Evolutionary conservation across 2,113 vertebrate genomes (phyloP).

Genomic region (Sinosuthora webbiana): DNA sequence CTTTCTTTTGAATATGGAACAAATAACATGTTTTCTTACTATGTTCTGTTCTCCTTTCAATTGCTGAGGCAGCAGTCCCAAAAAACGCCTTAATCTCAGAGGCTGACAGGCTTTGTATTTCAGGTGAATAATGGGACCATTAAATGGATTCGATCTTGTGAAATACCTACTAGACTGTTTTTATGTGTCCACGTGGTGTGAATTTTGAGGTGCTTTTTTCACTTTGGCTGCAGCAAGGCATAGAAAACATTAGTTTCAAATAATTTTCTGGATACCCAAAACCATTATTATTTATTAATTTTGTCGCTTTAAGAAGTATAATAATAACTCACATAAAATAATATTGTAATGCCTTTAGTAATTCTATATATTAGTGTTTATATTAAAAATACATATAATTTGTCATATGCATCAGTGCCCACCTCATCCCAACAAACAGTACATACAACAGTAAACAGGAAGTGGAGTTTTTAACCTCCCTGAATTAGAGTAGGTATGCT

Average conservation of each 20-base stretch:
- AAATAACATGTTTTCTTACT: background rate
- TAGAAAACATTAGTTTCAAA: background rate
- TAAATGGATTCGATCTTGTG: background rate
- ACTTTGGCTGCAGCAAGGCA: background rate
- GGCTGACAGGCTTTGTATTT: background rate
- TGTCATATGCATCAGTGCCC: background rate
- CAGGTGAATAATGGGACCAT: background rate
- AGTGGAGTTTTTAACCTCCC: background rate
- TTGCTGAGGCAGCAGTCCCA: background rate
- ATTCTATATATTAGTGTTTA: background rate
- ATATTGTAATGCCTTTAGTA: background rate
- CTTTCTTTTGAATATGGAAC: background rate
- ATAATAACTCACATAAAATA: background rate
- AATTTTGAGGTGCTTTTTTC: background rate
- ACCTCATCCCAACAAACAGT: background rate
- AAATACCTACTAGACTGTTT: background rate
- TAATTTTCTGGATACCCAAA: background rate
- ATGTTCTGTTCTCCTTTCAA: background rate
- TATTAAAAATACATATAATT: background rate
- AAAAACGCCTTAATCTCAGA: background rate
- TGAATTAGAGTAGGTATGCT: background rate
- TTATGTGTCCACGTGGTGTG: background rate
- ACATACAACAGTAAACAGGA: background rate
- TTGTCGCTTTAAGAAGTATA: background rate
- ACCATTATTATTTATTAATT: background rate